A percentile compares a stretch with the other conserved stretches of the same genome.
These are phyloP conservation scores for Punctoribates punctum DNA, from an alignment of 2,888 invertebrate genomes.

Conservation along the genomic window DNA sequence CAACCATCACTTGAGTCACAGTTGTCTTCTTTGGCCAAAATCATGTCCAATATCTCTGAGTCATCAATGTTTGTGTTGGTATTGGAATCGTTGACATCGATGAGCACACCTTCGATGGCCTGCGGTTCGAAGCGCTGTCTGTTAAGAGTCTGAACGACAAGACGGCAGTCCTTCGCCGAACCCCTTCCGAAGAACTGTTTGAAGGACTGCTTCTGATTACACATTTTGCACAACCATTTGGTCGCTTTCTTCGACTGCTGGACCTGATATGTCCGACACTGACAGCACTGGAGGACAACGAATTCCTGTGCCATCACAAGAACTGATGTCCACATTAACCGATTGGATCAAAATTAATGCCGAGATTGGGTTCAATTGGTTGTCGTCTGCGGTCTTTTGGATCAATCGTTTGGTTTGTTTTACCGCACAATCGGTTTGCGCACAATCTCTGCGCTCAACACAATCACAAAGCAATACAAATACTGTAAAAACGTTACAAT, in stretches of 20 bases:
- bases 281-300: constrained; percentile 36
- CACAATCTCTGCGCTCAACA: not conserved
- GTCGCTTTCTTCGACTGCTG: constrained; percentile 37
- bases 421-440: constrained; percentile 15
- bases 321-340: too few species aligned
- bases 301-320: constrained; percentile 33
- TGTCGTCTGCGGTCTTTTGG: too few species aligned
- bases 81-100: not conserved
- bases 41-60: too few species aligned
- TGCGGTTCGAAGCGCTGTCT: not conserved
- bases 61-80: not conserved
- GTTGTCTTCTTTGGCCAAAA: too few species aligned
- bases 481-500: not conserved
- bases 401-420: not conserved
- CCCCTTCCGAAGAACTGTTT: constrained; percentile 32
- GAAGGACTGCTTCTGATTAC: constrained; percentile 39
- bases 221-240: constrained; percentile 40
- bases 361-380: not conserved
- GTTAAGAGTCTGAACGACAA: not conserved
- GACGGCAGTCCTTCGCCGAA: constrained; percentile 30
- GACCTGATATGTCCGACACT: constrained; percentile 37
- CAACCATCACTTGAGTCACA: too few species aligned
- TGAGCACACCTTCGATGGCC: not conserved
- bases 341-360: not conserved
- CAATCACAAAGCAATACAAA: not conserved